phyloP scores from a whole-genome alignment of 1,140 invertebrate species.

The Adelges cooleyi region DNA sequence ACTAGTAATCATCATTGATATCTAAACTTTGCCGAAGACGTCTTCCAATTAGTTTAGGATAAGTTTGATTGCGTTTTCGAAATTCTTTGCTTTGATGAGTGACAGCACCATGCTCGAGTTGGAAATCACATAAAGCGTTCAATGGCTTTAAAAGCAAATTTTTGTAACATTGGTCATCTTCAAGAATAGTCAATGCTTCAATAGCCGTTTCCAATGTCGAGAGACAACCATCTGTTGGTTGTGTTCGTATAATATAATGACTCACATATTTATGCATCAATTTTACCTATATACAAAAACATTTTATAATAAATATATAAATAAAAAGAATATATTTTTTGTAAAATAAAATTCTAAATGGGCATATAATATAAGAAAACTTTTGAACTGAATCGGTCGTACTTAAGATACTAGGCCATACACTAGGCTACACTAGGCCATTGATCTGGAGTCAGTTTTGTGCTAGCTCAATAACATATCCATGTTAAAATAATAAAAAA shows the following conservation, averaged over 20 bases:
- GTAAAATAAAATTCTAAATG: too few species aligned
- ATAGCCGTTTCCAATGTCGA: slow-evolving; percentile 86
- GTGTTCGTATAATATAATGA: slow-evolving; percentile 83
- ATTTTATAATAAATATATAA: background rate
- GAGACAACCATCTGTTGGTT: slow-evolving; percentile 79
- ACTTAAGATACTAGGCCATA: too few species aligned
- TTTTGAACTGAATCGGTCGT: too few species aligned
- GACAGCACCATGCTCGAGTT: slow-evolving; percentile 79
- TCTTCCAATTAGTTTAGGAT: slow-evolving; percentile 71
- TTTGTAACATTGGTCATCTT: slow-evolving; percentile 52
- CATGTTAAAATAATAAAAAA: too few species aligned
- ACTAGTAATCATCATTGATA: background rate
- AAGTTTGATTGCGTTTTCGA: slow-evolving; percentile 70
- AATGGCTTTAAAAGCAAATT: slow-evolving; percentile 63
- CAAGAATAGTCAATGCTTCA: slow-evolving; percentile 63
- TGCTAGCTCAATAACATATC: too few species aligned
- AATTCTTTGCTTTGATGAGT: slow-evolving; percentile 87
- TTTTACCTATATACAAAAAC: slow-evolving; percentile 48
- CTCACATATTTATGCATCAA: slow-evolving; percentile 57
- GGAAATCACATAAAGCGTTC: slow-evolving; percentile 67
- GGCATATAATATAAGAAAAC: too few species aligned
- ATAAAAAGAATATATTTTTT: too few species aligned
- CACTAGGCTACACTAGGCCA: too few species aligned
- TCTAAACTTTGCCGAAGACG: slow-evolving; percentile 40
- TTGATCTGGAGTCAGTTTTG: too few species aligned